These are phyloP conservation scores for Romanogobio albipinnatus DNA, from an alignment of 2,113 vertebrate species.

Conservation along the genomic window DNA sequence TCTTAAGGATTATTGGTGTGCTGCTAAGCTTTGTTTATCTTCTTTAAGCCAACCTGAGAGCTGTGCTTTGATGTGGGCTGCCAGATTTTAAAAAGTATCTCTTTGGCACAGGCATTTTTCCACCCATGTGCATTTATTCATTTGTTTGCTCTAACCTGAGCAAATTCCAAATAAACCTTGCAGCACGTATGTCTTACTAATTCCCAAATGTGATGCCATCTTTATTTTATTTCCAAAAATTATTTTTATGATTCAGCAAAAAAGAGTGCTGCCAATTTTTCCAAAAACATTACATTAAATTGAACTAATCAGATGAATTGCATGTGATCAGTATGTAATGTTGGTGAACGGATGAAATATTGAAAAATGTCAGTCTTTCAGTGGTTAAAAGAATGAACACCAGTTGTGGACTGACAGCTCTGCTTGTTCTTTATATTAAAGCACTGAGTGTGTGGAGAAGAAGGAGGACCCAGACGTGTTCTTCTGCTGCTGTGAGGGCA, in stretches of 20 bases:
- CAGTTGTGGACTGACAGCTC: not conserved
- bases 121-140: not conserved
- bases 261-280: not conserved
- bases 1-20: slow-evolving; percentile 41
- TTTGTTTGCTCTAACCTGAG: slow-evolving; percentile 14
- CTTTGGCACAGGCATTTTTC: slow-evolving; percentile 30
- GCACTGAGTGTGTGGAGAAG: slow-evolving; percentile 89
- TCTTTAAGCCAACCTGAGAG: slow-evolving; percentile 43
- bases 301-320: not conserved
- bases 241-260: too few species aligned
- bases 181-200: not conserved
- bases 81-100: slow-evolving; percentile 30
- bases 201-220: not conserved
- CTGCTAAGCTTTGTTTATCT: slow-evolving; percentile 56
- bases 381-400: too few species aligned
- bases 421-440: slow-evolving; percentile 56
- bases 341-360: not conserved
- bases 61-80: slow-evolving; percentile 46
- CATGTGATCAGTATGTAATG: not conserved
- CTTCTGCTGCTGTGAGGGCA: slow-evolving; percentile 96
- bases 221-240: not conserved
- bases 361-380: not conserved
- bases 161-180: slow-evolving; percentile 10
- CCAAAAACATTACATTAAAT: not conserved
- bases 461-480: slow-evolving; percentile 93